Evolutionary conservation across 2,888 invertebrate genomes (phyloP), one percentile per base, ranked within the genome.

Genomic region (Gibbula magus): DNA sequence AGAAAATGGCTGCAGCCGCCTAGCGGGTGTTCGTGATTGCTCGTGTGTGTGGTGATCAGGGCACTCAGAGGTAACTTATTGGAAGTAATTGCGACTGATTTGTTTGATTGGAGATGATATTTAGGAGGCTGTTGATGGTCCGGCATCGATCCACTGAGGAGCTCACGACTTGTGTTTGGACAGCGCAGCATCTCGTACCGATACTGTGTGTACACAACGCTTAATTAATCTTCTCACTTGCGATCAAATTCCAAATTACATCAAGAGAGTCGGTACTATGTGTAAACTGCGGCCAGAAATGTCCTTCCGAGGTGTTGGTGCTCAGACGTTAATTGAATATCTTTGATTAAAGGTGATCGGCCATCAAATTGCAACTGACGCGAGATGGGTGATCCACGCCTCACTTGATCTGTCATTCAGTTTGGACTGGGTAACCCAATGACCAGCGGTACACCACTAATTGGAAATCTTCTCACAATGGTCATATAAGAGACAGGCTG

Each of bases 51-150:
- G 61, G 25, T 29, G 61, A 61, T 61, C 61, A 61, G 22, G 61
- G 29, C 61, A 61, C 29, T 29, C 29, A 61, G 29, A 61, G 29
- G 25, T 61, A 61, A 61, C 61, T 61, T 61, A 61, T 61, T 61
- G 61, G 61, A 61, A 61, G 61, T 61, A 61, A 61, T 61, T 61
- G 61, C 61, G 29, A 29, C 61, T 61, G 61, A 61, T 61, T 61
- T 61, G 61, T 61, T 61, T 61, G 61, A 61, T 61, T 61, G 61
- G 61, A 8, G 61, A 61, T 25, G 29, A 61, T 61, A 61, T 61
- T 61, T 61, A 61, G 61, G 61, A 61, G 61, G 61, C 61, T 61
- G 61, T 61, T 61, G 61, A 61, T 61, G 61, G 61, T 61, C 61
- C 16, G 25, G 25, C 25, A 61, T 61, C 29, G 61, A 61, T 61